These are phyloP conservation scores for Drosophila persimilis DNA, from an alignment of 1,140 invertebrate species.

Conservation along the genomic window DNA sequence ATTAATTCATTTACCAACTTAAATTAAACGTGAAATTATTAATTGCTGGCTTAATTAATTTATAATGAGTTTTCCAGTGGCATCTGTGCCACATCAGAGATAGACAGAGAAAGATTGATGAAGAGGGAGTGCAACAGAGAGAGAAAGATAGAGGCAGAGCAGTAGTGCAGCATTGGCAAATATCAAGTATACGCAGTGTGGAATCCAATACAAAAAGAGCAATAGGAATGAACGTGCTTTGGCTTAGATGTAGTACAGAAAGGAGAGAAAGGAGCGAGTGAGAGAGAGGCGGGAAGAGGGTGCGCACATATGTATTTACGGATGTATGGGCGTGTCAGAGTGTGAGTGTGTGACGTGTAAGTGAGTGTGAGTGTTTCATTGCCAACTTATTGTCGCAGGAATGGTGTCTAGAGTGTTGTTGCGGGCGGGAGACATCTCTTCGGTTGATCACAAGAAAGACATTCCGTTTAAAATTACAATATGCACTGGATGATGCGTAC, in stretches of 20 bases:
- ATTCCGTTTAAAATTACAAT: slow-evolving; percentile 79
- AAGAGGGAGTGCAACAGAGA: background rate
- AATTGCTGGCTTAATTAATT: slow-evolving; percentile 75
- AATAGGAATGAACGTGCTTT: background rate
- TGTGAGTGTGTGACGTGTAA: background rate
- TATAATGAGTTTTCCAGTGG: slow-evolving; percentile 67
- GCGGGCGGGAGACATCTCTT: slow-evolving; percentile 47
- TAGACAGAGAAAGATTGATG: slow-evolving; percentile 3
- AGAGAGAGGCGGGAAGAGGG: too few species aligned
- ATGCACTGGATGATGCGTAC: slow-evolving; percentile 79
- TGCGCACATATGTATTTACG: background rate
- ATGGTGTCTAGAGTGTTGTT: slow-evolving; percentile 14
- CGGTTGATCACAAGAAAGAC: slow-evolving; percentile 72
- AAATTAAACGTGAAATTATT: slow-evolving; percentile 80
- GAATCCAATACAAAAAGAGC: slow-evolving; percentile 32
- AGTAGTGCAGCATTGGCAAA: slow-evolving; percentile 31
- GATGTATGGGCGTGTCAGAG: background rate
- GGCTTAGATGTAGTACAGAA: too few species aligned
- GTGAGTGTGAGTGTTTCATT: slow-evolving; percentile 11
- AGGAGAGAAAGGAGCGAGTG: too few species aligned
- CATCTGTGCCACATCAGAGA: slow-evolving; percentile 64
- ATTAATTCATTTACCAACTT: slow-evolving; percentile 73
- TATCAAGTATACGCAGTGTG: slow-evolving; percentile 47
- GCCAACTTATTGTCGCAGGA: slow-evolving; percentile 11
- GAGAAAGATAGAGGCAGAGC: slow-evolving; percentile 12